A percentile compares a stretch with the other conserved stretches of the same genome.
Evolutionary conservation across 2,888 invertebrate species (phyloP).

Genomic region (Leptinotarsa tumamoca): DNA sequence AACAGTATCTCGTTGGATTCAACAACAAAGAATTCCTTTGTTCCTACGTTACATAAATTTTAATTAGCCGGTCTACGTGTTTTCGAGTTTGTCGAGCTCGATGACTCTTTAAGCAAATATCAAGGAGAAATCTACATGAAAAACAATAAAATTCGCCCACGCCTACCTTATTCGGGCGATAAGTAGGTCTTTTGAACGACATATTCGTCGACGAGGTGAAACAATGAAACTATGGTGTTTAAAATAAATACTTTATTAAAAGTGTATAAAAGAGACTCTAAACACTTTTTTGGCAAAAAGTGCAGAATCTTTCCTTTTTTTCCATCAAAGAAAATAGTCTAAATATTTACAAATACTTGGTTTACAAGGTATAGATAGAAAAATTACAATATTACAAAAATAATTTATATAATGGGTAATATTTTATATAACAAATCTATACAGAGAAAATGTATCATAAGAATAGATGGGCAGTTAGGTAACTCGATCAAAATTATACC

Average conservation of each 20-base stretch:
- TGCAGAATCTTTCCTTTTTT: neutral
- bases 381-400: neutral
- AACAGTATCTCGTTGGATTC: constrained; percentile 18
- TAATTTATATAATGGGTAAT: neutral
- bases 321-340: neutral
- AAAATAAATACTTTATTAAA: constrained; percentile 21
- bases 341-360: constrained; percentile 11
- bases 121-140: constrained; percentile 25
- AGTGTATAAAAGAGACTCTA: constrained; percentile 3
- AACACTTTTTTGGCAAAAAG: constrained; percentile 15
- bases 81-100: constrained; percentile 12
- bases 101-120: constrained; percentile 3
- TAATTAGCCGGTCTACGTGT: constrained; percentile 22
- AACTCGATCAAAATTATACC: constrained; percentile 3
- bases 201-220: neutral
- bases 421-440: neutral
- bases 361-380: neutral
- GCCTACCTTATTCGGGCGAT: neutral
- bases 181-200: constrained; percentile 17
- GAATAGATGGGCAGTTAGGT: constrained; percentile 7
- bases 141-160: constrained; percentile 5
- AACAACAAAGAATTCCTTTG: constrained; percentile 34
- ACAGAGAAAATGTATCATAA: neutral
- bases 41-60: constrained; percentile 31
- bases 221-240: neutral